Base-by-base conservation (phyloP, 1,140 invertebrate species). In the Tyrophagus putrescentiae region DNA sequence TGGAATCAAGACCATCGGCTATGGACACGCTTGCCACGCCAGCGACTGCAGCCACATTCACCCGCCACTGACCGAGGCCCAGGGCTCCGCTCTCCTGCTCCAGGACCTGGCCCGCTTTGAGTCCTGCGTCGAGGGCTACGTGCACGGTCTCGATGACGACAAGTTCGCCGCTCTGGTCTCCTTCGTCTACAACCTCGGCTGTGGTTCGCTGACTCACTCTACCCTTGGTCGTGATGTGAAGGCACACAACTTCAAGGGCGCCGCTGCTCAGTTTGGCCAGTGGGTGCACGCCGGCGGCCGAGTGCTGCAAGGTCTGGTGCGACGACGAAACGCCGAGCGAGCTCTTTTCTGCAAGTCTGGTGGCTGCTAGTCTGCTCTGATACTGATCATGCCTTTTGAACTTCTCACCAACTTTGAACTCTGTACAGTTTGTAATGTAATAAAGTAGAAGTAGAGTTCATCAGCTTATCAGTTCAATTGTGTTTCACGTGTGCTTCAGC, bases 111-210 rank as follows among this genome's bases (percentile, higher is more conserved):
- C 28, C 6, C 6, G 6, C 6, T 27, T 41, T 18, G 52, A 54
- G 28, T 7, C 5, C 6, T 54, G 52, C 36, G 52, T 54, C 28
- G 29, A 54, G 6, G 16, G 6, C 9, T 41, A 7, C 6, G 23
- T 31, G 7, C 21, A 16, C 7, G 27, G 27, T n/a, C 9, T 54
- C 7, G 27, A 31, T 54, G 23, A 41, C 18, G 27, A 54, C 27
- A 54, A 54, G 27, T 54, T 54, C 18, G 5, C 52, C 6, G 52
- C 52, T n/a, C 36, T 54, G 52, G 52, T 54, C 7, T 54, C 52
- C 7, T 54, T 54, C 36, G 7, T 6, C 6, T 54, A 21, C 27
- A 54, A 54, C 27, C 23, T 54, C n/a, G 52, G 52, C 7, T 54
- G 52, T 31, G 5, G 5, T 31, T n/a, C 52, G 7, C 29, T 54